These are phyloP conservation scores for Enteromius fasciolatus DNA, from an alignment of 2,797 vertebrate species.

Conservation along the genomic window DNA sequence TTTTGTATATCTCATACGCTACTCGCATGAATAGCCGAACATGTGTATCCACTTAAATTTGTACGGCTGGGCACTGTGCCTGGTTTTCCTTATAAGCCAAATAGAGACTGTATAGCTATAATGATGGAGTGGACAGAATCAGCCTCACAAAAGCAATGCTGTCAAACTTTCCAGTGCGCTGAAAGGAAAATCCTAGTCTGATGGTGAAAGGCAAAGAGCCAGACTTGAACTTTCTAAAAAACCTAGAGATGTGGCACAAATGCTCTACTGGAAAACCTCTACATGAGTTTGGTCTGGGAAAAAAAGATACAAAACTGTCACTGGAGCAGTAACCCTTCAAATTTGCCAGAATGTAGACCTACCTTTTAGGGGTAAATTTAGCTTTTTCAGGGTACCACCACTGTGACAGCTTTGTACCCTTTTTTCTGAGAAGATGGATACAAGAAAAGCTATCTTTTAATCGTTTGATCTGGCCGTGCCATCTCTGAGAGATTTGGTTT, in stretches of 20 bases:
- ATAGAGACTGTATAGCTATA: conserved; percentile 56
- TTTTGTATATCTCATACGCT: conserved; percentile 8
- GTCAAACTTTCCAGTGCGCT: conserved; percentile 67
- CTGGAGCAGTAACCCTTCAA: background rate
- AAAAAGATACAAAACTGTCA: background rate
- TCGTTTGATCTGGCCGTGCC: background rate
- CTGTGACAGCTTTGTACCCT: background rate
- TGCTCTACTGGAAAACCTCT: conserved; percentile 11
- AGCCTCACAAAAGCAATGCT: conserved; percentile 34
- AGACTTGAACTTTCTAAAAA: background rate
- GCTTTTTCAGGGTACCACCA: background rate
- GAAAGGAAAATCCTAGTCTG: conserved; percentile 37
- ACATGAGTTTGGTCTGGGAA: conserved; percentile 18
- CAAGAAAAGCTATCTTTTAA: background rate
- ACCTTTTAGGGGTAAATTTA: background rate
- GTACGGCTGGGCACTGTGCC: conserved; percentile 31
- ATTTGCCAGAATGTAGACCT: background rate
- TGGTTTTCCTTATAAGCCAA: conserved; percentile 50
- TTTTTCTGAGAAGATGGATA: background rate
- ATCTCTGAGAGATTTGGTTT: background rate
- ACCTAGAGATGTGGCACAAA: conserved; percentile 62
- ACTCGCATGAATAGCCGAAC: conserved; percentile 56
- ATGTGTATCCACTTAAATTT: conserved; percentile 68
- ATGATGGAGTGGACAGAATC: conserved; percentile 39
- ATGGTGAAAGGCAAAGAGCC: conserved; percentile 44